Evolutionary conservation across 2,113 vertebrate species (phyloP).

Genomic region (Noturus placidus): DNA sequence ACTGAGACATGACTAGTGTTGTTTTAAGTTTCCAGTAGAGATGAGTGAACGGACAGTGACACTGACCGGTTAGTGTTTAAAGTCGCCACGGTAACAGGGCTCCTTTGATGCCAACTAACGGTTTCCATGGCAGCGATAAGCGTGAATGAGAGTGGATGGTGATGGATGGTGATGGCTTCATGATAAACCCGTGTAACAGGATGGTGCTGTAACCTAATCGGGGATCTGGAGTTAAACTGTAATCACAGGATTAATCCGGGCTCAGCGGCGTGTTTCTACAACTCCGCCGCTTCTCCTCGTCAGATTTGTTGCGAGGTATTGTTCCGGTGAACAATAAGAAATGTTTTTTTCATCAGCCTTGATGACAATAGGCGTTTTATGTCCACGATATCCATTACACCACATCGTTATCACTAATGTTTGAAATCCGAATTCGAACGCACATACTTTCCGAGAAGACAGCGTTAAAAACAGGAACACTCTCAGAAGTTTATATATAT

Average conservation of each 20-base stretch:
- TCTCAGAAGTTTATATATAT: background rate
- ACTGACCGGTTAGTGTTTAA: background rate
- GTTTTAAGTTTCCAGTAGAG: background rate
- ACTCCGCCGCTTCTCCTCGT: background rate
- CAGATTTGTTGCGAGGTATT: background rate
- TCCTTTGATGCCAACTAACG: conserved; percentile 22
- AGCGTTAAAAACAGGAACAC: too few species aligned
- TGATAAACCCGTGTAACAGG: background rate
- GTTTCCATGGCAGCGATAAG: conserved; percentile 39
- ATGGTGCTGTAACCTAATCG: background rate
- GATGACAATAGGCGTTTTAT: too few species aligned
- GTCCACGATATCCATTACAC: too few species aligned
- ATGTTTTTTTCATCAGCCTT: too few species aligned
- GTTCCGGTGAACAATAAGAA: background rate
- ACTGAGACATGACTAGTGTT: background rate
- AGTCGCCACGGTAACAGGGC: conserved; percentile 39
- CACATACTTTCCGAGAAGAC: too few species aligned
- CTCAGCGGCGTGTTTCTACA: background rate
- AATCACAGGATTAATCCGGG: background rate
- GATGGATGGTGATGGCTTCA: background rate
- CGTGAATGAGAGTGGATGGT: background rate
- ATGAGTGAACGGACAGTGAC: background rate
- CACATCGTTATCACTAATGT: too few species aligned
- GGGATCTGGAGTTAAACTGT: background rate
- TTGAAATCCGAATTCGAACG: too few species aligned